These are phyloP conservation scores for Agrypnia vestita DNA, from an alignment of 1,140 invertebrate genomes.

Conservation along the genomic window DNA sequence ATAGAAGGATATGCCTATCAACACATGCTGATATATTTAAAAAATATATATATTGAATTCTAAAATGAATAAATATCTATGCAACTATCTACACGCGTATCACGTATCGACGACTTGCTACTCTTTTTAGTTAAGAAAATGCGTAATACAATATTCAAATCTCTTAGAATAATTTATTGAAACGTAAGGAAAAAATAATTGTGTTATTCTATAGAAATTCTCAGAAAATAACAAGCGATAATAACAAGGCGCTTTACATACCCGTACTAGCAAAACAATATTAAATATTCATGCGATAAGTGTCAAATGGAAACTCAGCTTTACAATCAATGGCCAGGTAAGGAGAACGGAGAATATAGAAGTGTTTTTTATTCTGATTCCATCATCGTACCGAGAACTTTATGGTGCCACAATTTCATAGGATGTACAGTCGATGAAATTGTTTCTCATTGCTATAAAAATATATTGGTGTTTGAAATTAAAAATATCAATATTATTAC, in stretches of 20 bases:
- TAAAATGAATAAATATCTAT: too few species aligned
- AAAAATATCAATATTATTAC: too few species aligned
- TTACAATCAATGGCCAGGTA: conserved; percentile 4
- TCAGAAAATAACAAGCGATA: background rate
- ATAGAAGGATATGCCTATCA: too few species aligned
- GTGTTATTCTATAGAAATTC: too few species aligned
- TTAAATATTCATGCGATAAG: background rate
- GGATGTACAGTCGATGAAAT: background rate
- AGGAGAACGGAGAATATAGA: background rate
- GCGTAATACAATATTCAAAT: too few species aligned
- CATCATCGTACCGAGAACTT: conserved; percentile 19
- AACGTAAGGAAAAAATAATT: too few species aligned
- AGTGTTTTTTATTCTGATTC: conserved; percentile 23
- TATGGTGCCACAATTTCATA: conserved; percentile 26
- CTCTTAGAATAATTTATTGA: too few species aligned
- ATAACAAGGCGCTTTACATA: background rate
- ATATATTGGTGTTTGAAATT: background rate
- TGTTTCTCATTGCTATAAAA: background rate
- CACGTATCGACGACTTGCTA: too few species aligned
- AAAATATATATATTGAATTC: too few species aligned
- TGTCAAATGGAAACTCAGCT: background rate
- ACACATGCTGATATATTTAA: too few species aligned
- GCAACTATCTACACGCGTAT: too few species aligned
- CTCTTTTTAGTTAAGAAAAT: too few species aligned
- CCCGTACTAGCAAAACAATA: background rate